Conservation (phyloP, 2,888 invertebrate genomes). For the Mechanitis mazaeus region DNA sequence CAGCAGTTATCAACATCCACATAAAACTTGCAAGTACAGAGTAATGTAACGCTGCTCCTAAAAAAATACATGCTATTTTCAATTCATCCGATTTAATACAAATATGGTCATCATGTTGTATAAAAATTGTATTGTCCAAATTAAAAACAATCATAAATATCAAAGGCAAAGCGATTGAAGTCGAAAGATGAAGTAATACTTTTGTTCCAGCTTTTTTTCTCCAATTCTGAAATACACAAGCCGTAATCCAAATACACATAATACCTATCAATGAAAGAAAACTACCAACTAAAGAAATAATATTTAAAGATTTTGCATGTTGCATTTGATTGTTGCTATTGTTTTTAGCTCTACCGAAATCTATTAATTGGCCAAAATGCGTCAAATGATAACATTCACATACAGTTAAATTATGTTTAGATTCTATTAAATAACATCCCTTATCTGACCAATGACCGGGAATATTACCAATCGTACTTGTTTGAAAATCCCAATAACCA, state of each 20-base stretch:
- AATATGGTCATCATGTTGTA: slow-evolving; percentile 35
- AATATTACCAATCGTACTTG: slow-evolving; percentile 33
- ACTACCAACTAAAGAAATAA: slow-evolving; percentile 77
- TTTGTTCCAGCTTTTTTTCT: slow-evolving; percentile 80
- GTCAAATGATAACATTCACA: slow-evolving; percentile 78
- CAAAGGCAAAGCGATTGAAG: slow-evolving; percentile 78
- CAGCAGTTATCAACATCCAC: slow-evolving; percentile 84
- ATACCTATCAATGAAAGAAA: slow-evolving; percentile 77
- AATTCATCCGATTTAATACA: slow-evolving; percentile 40
- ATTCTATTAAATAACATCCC: slow-evolving; percentile 65
- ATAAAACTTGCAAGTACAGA: slow-evolving; percentile 81
- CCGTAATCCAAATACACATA: slow-evolving; percentile 76
- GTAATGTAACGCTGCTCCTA: slow-evolving; percentile 80
- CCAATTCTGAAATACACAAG: slow-evolving; percentile 76
- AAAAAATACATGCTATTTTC: slow-evolving; percentile 67
- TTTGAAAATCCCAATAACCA: slow-evolving; percentile 76
- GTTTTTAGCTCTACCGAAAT: slow-evolving; percentile 37
- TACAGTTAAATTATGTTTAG: slow-evolving; percentile 42
- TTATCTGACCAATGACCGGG: slow-evolving; percentile 74
- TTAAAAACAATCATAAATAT: slow-evolving; percentile 61
- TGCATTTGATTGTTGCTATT: slow-evolving; percentile 28
- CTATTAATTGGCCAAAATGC: slow-evolving; percentile 77
- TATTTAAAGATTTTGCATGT: slow-evolving; percentile 69
- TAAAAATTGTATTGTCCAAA: slow-evolving; percentile 49
- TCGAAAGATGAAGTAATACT: slow-evolving; percentile 79